Base-by-base conservation (phyloP, 2,797 vertebrate species). In the Xerus rutilus region DNA sequence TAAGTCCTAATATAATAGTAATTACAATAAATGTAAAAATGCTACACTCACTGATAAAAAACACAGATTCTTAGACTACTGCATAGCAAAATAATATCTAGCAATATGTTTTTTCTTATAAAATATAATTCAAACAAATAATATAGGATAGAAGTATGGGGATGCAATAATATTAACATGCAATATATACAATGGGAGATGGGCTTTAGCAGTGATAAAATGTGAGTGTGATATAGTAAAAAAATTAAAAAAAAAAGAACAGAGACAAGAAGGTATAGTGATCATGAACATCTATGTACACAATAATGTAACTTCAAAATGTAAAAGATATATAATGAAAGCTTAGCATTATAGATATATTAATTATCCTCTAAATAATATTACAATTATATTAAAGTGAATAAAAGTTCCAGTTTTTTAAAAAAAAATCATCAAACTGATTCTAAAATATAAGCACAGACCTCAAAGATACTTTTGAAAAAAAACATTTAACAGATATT, bases 121-220 rank as follows among this genome's bases (percentile, higher is more conserved):
- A 95, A 81, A n/a, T 30, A 81, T 32, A 85, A 86, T 81, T 90
- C 35, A 78, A 89, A 62, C 28, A 92, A 85, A 89, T 77, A 89
- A 77, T 79, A 25, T 86, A 73, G 47, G 47, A 28, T 73, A 57
- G 45, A 79, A 49, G 47, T 73, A 59, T 49, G 65, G 21, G 17
- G 32, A 89, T 85, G 17, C 45, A 28, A 89, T 45, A 73, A 91
- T 21, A 69, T 52, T 67, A 84, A 89, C 18, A 4, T 32, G 35
- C 93, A 89, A 79, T 81, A 1, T 25, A 67, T 57, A 57, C 65
- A 81, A 74, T 67, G 15, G 25, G 79, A 43, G 17, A 4, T 52
- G 47, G 20, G 8, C 14, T 52, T 20, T 85, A 77, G 21, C 13
- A 49, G 35, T 78, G n/a, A 57, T 39, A 74, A 72, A 72, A 39